Evolutionary conservation across 2,797 vertebrate genomes (phyloP).

Genomic region (Chrysocyon brachyurus): DNA sequence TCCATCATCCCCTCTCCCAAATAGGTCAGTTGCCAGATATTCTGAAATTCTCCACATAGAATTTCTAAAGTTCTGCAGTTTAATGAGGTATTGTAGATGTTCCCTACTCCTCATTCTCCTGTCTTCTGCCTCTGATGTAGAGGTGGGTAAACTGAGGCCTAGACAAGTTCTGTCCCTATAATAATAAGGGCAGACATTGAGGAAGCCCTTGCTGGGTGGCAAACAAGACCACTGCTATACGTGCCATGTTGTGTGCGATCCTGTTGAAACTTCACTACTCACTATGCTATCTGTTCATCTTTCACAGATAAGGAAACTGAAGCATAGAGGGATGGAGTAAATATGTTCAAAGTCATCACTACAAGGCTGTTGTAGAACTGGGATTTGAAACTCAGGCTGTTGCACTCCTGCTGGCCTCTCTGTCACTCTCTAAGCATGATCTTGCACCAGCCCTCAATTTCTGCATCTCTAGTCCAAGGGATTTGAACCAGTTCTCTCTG

Average conservation of each 20-base stretch:
- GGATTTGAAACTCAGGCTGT: not conserved
- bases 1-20: not conserved
- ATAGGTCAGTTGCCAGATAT: not conserved
- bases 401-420: not conserved
- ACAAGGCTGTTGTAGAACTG: not conserved
- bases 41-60: not conserved
- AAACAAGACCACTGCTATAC: not conserved
- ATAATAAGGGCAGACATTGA: not conserved
- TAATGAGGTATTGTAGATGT: not conserved
- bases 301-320: conserved; percentile 6
- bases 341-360: not conserved
- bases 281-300: not conserved
- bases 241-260: not conserved
- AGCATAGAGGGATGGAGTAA: not conserved
- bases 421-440: not conserved
- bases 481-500: not conserved
- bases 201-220: not conserved
- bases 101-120: not conserved
- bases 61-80: not conserved
- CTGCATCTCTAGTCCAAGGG: not conserved
- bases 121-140: not conserved
- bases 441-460: not conserved
- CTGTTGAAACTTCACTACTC: not conserved
- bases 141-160: not conserved
- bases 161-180: not conserved